These are phyloP conservation scores for Eptesicus fuscus DNA, from an alignment of 2,113 vertebrate genomes.

Conservation along the genomic window DNA sequence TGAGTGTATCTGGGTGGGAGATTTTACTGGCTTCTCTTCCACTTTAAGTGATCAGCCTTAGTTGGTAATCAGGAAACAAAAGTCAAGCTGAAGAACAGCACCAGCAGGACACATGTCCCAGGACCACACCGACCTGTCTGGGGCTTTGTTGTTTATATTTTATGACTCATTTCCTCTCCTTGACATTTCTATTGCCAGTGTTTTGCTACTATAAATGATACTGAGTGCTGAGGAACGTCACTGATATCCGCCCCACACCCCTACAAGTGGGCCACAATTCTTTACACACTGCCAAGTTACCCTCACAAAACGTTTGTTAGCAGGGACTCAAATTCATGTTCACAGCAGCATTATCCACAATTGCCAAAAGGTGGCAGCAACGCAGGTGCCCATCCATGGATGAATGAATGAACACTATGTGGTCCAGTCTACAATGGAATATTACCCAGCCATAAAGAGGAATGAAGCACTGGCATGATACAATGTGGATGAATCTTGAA, in stretches of 20 bases:
- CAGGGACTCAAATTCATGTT: background rate
- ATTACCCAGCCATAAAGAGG: background rate
- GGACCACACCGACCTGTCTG: background rate
- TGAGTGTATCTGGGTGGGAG: background rate
- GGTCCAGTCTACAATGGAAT: accelerated
- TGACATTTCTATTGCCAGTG: too few relatives aligned
- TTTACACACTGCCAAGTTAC: background rate
- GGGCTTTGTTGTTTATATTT: background rate
- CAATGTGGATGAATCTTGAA: accelerated
- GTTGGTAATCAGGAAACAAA: background rate
- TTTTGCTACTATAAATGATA: background rate
- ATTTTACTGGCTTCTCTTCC: background rate
- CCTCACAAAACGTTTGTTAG: background rate
- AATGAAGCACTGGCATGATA: accelerated
- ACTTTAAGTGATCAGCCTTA: background rate
- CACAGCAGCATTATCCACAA: background rate
- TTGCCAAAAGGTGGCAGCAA: too few relatives aligned
- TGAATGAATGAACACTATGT: accelerated
- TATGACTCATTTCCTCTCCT: accelerated
- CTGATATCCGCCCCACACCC: accelerated
- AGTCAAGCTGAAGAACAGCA: too few relatives aligned
- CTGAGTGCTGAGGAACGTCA: accelerated
- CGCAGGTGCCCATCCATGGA: accelerated
- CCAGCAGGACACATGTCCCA: background rate
- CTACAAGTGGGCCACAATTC: background rate